Evolutionary conservation across 2,113 vertebrate genomes (phyloP).

Genomic region (Pipa parva): DNA sequence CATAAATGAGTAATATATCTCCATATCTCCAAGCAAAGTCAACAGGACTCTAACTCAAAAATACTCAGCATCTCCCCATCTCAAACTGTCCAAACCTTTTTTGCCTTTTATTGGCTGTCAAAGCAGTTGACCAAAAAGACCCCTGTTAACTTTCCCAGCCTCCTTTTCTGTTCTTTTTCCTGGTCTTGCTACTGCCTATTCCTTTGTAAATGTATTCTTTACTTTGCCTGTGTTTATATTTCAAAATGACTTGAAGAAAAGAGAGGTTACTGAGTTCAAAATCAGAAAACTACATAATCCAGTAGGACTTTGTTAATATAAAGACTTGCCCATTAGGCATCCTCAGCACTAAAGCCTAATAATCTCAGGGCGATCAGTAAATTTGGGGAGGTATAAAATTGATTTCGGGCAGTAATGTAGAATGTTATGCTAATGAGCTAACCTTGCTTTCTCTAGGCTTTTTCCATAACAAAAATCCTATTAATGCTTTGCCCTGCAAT

Average conservation of each 20-base stretch:
- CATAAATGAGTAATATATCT: too few species aligned
- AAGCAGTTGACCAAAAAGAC: not conserved
- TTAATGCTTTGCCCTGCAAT: conserved; percentile 56
- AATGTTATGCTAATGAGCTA: conserved; percentile 62
- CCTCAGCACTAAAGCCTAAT: conserved; percentile 31
- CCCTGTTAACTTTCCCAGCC: not conserved
- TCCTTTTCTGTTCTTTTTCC: not conserved
- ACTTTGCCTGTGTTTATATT: conserved; percentile 25
- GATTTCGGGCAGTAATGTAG: conserved; percentile 36
- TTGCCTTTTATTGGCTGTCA: not conserved
- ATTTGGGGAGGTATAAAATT: conserved; percentile 37
- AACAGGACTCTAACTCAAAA: not conserved
- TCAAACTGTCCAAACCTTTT: not conserved
- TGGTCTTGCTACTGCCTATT: not conserved
- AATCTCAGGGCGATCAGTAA: conserved; percentile 38
- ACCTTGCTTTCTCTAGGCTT: conserved; percentile 54
- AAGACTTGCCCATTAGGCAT: conserved; percentile 34
- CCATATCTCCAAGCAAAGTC: not conserved
- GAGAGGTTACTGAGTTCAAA: conserved; percentile 31
- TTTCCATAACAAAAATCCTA: conserved; percentile 53
- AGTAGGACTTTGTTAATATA: conserved; percentile 35
- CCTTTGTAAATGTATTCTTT: conserved; percentile 15
- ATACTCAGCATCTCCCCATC: not conserved
- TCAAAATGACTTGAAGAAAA: conserved; percentile 19
- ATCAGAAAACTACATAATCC: conserved; percentile 27